Evolutionary conservation across 2,797 vertebrate species (phyloP).

Genomic region (Crenuchus spilurus): DNA sequence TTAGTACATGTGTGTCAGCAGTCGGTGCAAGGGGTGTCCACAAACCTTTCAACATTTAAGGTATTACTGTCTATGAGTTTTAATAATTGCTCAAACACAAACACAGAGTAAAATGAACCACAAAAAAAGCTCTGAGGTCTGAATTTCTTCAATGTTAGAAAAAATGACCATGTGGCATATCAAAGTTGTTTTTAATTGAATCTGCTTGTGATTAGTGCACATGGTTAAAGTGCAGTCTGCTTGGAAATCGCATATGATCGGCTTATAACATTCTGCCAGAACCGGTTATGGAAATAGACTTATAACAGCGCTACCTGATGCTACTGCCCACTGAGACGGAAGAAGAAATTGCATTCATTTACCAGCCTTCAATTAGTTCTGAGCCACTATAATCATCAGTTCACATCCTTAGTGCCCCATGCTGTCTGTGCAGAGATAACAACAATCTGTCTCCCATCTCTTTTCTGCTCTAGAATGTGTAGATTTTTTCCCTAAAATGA

Average conservation of each 20-base stretch:
- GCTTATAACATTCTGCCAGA: constrained; percentile 69
- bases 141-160: neutral
- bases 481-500: constrained; percentile 13
- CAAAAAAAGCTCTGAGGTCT: neutral
- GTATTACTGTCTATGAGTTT: neutral
- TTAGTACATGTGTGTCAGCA: too few relatives aligned
- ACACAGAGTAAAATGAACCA: too few relatives aligned
- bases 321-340: constrained; percentile 71
- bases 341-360: constrained; percentile 73
- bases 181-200: constrained; percentile 24
- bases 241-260: constrained; percentile 68
- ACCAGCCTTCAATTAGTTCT: constrained; percentile 74
- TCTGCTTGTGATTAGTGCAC: constrained; percentile 65
- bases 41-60: too few relatives aligned
- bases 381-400: constrained; percentile 78
- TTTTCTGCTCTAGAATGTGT: constrained; percentile 2
- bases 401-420: constrained; percentile 75
- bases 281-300: constrained; percentile 74
- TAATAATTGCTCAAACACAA: constrained; percentile 2
- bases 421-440: constrained; percentile 62
- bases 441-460: constrained; percentile 70
- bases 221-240: constrained; percentile 60
- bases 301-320: constrained; percentile 74
- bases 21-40: too few relatives aligned
- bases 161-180: constrained; percentile 12